Conservation (phyloP, 2,113 vertebrate genomes). For the Nothoprocta pentlandii region DNA sequence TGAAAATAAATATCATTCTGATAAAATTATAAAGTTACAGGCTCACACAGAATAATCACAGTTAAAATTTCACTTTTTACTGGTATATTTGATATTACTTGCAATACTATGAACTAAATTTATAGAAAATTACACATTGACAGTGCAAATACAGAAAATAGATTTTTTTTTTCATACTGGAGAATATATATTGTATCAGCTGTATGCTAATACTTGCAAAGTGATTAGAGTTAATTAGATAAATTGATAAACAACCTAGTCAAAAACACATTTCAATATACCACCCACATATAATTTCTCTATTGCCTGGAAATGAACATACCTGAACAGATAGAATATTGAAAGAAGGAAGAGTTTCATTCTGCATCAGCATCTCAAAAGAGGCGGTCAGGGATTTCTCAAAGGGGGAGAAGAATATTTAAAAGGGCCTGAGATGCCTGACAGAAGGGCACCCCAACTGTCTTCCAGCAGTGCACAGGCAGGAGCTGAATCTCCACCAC, state of each 20-base stretch:
- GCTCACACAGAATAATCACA: not conserved
- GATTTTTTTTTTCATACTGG: not conserved
- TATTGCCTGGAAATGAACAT: constrained; percentile 52
- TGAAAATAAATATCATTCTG: not conserved
- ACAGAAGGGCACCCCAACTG: not conserved
- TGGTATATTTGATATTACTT: not conserved
- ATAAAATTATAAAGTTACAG: not conserved
- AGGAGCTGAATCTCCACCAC: not conserved
- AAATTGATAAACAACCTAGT: not conserved
- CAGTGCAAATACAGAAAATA: not conserved
- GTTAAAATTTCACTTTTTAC: not conserved
- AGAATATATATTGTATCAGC: not conserved
- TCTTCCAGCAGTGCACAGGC: not conserved
- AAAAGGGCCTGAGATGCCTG: constrained; percentile 22
- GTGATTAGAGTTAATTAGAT: not conserved
- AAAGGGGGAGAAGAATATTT: constrained; percentile 22
- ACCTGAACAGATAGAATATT: constrained; percentile 36
- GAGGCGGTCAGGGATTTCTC: not conserved
- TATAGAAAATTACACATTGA: not conserved
- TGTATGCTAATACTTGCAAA: not conserved
- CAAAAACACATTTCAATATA: not conserved
- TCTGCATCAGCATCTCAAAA: constrained; percentile 33
- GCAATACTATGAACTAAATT: not conserved
- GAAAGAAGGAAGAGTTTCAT: constrained; percentile 63
- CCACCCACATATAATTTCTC: constrained; percentile 5